phyloP scores from a whole-genome alignment of 1,140 invertebrate species.

The Streblospio benedicti region DNA sequence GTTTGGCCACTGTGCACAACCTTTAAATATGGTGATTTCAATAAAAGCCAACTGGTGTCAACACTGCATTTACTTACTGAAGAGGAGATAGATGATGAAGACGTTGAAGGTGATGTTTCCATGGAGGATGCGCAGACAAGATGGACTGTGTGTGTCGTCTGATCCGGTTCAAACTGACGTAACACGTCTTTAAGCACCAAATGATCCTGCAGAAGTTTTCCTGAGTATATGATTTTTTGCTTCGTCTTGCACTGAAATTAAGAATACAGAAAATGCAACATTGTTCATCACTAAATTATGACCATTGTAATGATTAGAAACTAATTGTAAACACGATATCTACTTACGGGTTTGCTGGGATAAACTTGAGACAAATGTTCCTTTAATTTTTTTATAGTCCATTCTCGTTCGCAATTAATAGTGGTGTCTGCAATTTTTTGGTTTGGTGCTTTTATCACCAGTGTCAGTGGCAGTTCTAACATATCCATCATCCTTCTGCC shows the following conservation, averaged over 20 bases:
- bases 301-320: not conserved
- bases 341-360: constrained; percentile 78
- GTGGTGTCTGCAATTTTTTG: constrained; percentile 79
- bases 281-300: not conserved
- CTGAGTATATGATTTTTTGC: constrained; percentile 83
- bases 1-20: no score
- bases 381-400: constrained; percentile 78
- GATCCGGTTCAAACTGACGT: constrained; percentile 58
- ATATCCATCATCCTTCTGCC: constrained; percentile 14
- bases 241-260: constrained; percentile 31
- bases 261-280: not conserved
- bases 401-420: constrained; percentile 67
- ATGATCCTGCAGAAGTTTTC: constrained; percentile 70
- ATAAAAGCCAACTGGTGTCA: no score
- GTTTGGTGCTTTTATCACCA: constrained; percentile 79
- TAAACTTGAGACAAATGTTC: constrained; percentile 72
- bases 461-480: constrained; percentile 52
- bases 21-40: no score
- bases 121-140: constrained; percentile 74
- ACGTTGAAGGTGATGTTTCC: no score
- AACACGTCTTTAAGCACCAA: constrained; percentile 70
- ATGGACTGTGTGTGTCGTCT: constrained; percentile 65
- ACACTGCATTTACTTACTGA: no score
- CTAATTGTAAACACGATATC: not conserved
- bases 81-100: no score